phyloP scores from a whole-genome alignment of 2,797 vertebrate species.

The Novumbra hubbsi region DNA sequence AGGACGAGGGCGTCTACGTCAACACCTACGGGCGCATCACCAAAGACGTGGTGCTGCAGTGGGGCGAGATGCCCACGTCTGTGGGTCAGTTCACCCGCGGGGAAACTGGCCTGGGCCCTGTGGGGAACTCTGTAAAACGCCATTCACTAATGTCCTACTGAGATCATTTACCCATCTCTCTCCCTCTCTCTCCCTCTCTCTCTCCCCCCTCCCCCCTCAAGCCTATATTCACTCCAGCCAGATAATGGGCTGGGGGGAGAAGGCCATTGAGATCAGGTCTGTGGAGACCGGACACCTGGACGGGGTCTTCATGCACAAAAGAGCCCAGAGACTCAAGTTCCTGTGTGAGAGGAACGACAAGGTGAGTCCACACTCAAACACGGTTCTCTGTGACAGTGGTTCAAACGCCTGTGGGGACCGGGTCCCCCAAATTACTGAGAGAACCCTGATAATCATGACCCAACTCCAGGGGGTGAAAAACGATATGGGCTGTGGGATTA shows the following conservation, averaged over 20 bases:
- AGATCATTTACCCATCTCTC: neutral
- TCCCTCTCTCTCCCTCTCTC: neutral
- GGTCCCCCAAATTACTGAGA: too few species aligned
- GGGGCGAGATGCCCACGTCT: constrained; percentile 90
- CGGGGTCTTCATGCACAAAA: constrained; percentile 91
- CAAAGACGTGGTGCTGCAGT: constrained; percentile 88
- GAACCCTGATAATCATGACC: too few species aligned
- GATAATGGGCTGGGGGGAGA: constrained; percentile 93
- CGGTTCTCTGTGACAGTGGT: too few species aligned
- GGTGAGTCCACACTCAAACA: constrained; percentile 61
- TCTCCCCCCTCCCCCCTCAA: constrained; percentile 65
- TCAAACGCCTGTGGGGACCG: too few species aligned
- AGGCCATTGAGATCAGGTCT: constrained; percentile 90
- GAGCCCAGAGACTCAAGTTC: constrained; percentile 90
- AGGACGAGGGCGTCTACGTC: constrained; percentile 87
- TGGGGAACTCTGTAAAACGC: too few species aligned
- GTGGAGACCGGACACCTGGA: constrained; percentile 90
- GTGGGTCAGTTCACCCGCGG: constrained; percentile 83
- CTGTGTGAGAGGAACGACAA: constrained; percentile 91
- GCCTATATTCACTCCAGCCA: constrained; percentile 92
- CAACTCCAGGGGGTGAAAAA: too few species aligned
- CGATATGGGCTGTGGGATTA: too few species aligned
- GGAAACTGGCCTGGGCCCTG: too few species aligned
- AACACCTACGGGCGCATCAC: constrained; percentile 88
- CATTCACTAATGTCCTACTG: too few species aligned